Evolutionary conservation across 1,140 invertebrate genomes (phyloP).

Genomic region (Drosophila virilis): DNA sequence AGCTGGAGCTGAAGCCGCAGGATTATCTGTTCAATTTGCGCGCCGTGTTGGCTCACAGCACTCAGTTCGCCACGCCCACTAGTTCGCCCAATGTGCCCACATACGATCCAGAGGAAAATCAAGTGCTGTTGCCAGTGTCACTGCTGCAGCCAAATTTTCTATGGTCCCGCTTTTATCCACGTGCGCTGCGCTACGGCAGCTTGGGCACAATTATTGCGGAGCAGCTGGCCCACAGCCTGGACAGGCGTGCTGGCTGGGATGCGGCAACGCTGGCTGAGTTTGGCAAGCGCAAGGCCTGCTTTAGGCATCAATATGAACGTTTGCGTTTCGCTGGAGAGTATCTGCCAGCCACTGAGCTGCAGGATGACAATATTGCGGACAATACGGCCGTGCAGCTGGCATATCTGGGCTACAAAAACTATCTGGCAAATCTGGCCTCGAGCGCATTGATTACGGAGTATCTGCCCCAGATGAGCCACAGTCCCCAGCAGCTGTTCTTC

Average conservation of each 20-base stretch:
- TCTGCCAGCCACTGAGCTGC: conserved; percentile 88
- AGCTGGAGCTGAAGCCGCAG: conserved; percentile 34
- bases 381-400: conserved; percentile 87
- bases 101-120: conserved; percentile 49
- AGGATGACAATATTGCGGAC: conserved; percentile 91
- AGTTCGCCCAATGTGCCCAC: conserved; percentile 8
- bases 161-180: conserved; percentile 73
- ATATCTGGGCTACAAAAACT: conserved; percentile 85
- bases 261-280: conserved; percentile 47
- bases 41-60: conserved; percentile 24
- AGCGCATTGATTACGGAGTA: conserved; percentile 68
- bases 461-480: conserved; percentile 85
- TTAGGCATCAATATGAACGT: conserved; percentile 67
- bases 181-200: conserved; percentile 85
- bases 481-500: conserved; percentile 89
- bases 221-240: conserved; percentile 87
- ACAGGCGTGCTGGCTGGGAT: conserved; percentile 81
- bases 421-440: conserved; percentile 45
- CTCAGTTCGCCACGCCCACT: background rate
- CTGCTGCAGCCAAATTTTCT: conserved; percentile 74
- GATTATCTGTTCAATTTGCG: conserved; percentile 67
- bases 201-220: conserved; percentile 87
- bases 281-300: conserved; percentile 60
- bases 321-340: conserved; percentile 71
- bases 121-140: conserved; percentile 59